Conservation (phyloP, 2,888 invertebrate genomes). For the Pachymerium ferrugineum region DNA sequence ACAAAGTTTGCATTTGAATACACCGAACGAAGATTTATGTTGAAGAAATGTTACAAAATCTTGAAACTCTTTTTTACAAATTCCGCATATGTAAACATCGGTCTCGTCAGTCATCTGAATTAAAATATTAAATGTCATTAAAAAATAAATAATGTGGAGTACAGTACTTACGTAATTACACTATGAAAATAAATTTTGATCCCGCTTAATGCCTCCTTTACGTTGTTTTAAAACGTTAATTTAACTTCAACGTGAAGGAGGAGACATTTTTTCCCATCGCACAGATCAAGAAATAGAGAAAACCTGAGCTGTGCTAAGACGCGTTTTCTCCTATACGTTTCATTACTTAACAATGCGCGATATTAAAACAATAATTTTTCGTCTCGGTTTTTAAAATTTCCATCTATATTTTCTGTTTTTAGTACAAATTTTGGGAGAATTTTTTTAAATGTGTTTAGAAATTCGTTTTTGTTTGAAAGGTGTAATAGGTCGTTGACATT, state of each 20-base stretch:
- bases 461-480: neutral
- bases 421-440: neutral
- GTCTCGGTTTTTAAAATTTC: no score
- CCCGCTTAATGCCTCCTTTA: no score
- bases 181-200: no score
- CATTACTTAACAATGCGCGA: no score
- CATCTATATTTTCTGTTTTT: neutral
- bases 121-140: neutral
- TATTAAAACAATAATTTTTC: no score
- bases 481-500: neutral
- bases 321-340: no score
- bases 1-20: constrained; percentile 31
- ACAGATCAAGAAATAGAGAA: neutral
- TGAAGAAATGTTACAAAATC: constrained; percentile 32
- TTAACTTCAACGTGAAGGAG: neutral
- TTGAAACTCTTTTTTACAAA: constrained; percentile 32
- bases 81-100: constrained; percentile 30
- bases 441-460: neutral
- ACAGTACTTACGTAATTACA: no score
- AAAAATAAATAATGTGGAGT: no score
- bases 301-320: neutral
- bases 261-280: neutral
- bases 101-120: constrained; percentile 30
- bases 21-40: constrained; percentile 29
- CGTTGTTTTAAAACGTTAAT: no score